These are phyloP conservation scores for Ichneumon xanthorius DNA, from an alignment of 2,888 invertebrate genomes.

Conservation along the genomic window DNA sequence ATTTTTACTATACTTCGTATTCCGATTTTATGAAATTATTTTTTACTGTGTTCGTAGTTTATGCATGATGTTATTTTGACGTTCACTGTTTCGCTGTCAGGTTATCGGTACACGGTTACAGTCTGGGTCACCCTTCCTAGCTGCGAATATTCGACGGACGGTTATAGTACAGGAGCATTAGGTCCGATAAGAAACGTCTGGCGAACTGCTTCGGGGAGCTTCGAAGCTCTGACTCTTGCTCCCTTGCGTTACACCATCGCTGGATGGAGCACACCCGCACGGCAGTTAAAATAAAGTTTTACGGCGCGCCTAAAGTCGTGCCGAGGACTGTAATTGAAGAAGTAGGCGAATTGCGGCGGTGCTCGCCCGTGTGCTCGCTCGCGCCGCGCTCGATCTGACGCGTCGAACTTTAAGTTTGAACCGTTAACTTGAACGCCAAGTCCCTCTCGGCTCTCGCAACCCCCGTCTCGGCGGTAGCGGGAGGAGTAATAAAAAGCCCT, in stretches of 20 bases:
- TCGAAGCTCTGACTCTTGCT: slow-evolving; percentile 18
- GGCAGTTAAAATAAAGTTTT: slow-evolving; percentile 63
- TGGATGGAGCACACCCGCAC: neutral
- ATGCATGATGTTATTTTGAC: too few species aligned
- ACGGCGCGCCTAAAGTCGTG: slow-evolving; percentile 51
- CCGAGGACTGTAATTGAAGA: slow-evolving; percentile 64
- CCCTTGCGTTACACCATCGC: slow-evolving; percentile 3
- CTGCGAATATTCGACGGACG: neutral
- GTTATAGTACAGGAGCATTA: neutral
- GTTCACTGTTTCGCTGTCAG: neutral
- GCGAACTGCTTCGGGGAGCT: slow-evolving; percentile 12
- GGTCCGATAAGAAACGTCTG: slow-evolving; percentile 26
- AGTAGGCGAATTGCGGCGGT: slow-evolving; percentile 56
- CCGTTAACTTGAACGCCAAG: slow-evolving; percentile 58
- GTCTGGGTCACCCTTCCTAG: neutral
- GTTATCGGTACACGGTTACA: neutral
- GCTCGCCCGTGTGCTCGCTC: neutral
- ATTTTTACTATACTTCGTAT: too few species aligned
- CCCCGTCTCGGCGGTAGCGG: slow-evolving; percentile 11
- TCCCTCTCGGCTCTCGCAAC: slow-evolving; percentile 18
- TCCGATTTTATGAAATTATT: too few species aligned
- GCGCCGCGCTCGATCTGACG: slow-evolving; percentile 11
- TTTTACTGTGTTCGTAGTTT: too few species aligned
- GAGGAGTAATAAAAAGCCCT: slow-evolving; percentile 55
- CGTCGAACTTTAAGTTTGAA: slow-evolving; percentile 61